Percentiles rank a stretch among this genome's conserved stretches.
Conservation (phyloP, 2,888 invertebrate species). For the Tupiocoris notatus region DNA sequence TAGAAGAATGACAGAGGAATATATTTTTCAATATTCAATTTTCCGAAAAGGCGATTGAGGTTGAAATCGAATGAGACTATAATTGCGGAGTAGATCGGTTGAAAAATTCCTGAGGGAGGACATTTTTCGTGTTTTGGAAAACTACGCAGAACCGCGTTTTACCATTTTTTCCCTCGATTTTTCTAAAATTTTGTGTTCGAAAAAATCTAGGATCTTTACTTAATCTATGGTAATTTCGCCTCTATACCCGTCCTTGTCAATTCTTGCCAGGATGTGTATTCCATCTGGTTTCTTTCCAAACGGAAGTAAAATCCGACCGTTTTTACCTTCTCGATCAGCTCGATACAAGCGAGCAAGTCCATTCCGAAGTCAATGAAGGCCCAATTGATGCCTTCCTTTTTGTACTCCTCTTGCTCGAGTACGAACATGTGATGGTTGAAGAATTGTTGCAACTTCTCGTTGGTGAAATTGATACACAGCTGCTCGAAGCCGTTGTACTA, state of each 20-base stretch:
- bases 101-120: no score
- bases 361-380: conserved; percentile 99
- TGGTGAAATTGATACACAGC: conserved; percentile 99
- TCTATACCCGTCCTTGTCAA: neutral
- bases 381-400: conserved; percentile 95
- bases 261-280: conserved; percentile 15
- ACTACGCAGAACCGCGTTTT: no score
- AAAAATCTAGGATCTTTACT: no score
- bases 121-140: no score
- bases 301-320: neutral
- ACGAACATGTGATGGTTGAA: conserved; percentile 99
- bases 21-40: no score
- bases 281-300: conserved; percentile 7
- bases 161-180: no score
- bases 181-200: no score
- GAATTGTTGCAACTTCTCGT: conserved; percentile 99
- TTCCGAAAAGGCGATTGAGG: no score
- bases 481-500: conserved; percentile 99
- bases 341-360: conserved; percentile 97
- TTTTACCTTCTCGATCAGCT: conserved; percentile 97
- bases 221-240: no score
- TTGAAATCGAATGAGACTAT: no score
- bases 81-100: no score
- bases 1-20: no score
- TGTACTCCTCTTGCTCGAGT: conserved; percentile 98